These are phyloP conservation scores for Muscicapa striata DNA, from an alignment of 2,797 vertebrate species.

Conservation along the genomic window DNA sequence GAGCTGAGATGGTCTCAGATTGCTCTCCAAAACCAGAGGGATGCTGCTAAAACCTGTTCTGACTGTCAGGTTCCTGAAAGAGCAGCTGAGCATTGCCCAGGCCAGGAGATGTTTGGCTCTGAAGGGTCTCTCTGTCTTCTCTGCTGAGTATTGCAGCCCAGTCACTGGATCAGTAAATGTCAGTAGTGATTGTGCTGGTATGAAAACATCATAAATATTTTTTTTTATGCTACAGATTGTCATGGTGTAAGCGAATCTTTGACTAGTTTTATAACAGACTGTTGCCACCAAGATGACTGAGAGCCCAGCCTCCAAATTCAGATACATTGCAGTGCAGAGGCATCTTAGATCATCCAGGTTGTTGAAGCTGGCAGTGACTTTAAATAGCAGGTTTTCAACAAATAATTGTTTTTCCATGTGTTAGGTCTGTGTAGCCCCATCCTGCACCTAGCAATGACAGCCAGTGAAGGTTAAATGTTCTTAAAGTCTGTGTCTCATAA, in stretches of 20 bases:
- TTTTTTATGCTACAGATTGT: not conserved
- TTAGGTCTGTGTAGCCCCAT: not conserved
- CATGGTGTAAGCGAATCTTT: not conserved
- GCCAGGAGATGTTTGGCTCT: not conserved
- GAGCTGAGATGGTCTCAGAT: not conserved
- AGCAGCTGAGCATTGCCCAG: not conserved
- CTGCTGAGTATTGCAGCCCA: not conserved
- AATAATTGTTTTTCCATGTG: not conserved
- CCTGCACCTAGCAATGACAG: not conserved
- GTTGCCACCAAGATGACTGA: not conserved
- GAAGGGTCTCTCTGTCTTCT: not conserved
- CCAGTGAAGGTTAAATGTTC: not conserved
- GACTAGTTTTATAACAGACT: not conserved
- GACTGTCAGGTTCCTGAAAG: not conserved
- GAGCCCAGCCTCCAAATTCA: not conserved
- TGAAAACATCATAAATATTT: rapidly evolving
- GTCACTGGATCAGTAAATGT: not conserved
- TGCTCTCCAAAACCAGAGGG: not conserved
- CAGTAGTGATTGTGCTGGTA: rapidly evolving
- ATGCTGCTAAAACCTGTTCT: not conserved
- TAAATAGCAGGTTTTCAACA: not conserved
- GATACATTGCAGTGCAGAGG: not conserved
- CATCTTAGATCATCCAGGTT: not conserved
- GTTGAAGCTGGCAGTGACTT: not conserved
- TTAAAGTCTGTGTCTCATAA: not conserved